Base-by-base conservation (phyloP, 2,797 vertebrate species). In the Melanotaenia pygmaea region DNA sequence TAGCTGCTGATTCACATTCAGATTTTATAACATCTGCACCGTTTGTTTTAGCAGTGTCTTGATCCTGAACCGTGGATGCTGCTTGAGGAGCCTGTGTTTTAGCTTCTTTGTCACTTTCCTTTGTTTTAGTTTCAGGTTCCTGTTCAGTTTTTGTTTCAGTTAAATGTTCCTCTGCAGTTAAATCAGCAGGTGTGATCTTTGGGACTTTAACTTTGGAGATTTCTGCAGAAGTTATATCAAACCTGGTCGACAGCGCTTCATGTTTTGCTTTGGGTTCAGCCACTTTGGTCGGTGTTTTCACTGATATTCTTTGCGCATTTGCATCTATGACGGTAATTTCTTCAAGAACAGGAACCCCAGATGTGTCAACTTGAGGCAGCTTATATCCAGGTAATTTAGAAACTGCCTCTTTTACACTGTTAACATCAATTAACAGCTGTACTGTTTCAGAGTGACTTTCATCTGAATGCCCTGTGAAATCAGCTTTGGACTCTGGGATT, bases 341-440 rank as follows among this genome's bases (percentile, higher is more conserved):
- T 59, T 93, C 93, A 28, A 92, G 94, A 68, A 94, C 92, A 53
- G 82, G 91, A 64, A 93, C 72, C 50, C 93, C 93, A 71, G 89
- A 89, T 4, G 72, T 88, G 69, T 95, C 94, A 22, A 94, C 81
- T 54, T 93, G 88, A 18, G 94, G 94, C 63, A 95, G 72, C 73
- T 95, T 95, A 50, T 90, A 95, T 79, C 92, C 90, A 72, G 93
- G 93, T 64, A 94, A 70, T 87, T 95, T 95, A 67, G 93, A 94
- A 79, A 94, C 92, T 2, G 93, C 94, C 64, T 93, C 92, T 89
- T 94, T 95, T 50, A 95, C 94, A 53, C 92, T 93, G 63, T 93
- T 72, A 71, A 94, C 91, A 80, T 93, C 93, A 77, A 94, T 93
- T 40, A 84, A 90, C 80, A 93, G 24, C 80, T 90, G 86, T 45